These are phyloP conservation scores for Poeciliopsis paucimaculata DNA, from an alignment of 2,797 vertebrate species.

Conservation along the genomic window DNA sequence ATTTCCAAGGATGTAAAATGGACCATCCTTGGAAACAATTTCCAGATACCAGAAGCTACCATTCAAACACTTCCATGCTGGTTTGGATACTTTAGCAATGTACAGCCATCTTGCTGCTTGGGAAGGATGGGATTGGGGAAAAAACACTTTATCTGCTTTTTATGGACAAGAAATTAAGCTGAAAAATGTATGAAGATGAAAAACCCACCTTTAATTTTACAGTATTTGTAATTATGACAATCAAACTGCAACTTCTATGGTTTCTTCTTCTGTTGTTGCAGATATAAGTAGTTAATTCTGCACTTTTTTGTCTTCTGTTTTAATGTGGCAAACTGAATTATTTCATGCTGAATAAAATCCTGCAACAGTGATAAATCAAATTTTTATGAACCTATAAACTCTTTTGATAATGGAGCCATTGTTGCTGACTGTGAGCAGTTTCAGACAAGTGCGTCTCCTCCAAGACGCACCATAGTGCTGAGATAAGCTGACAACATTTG, in stretches of 20 bases:
- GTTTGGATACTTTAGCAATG: not conserved
- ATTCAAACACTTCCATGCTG: not conserved
- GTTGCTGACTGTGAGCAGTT: not conserved
- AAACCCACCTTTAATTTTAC: not conserved
- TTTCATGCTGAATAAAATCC: not conserved
- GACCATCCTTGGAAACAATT: not conserved
- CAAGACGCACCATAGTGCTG: not conserved
- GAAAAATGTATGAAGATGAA: not conserved
- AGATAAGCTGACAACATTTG: not conserved
- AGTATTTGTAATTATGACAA: not conserved
- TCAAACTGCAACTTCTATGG: not conserved
- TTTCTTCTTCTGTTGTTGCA: not conserved
- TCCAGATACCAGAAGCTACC: not conserved
- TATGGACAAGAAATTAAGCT: not conserved
- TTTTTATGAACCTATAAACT: conserved; percentile 1
- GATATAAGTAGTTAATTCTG: not conserved
- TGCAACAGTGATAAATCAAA: not conserved
- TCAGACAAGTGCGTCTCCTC: not conserved
- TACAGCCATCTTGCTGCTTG: not conserved
- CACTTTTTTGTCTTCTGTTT: not conserved
- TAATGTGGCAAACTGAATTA: not conserved
- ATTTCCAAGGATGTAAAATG: too few species aligned
- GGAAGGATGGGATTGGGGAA: not conserved
- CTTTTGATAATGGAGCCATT: not conserved
- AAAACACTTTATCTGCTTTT: not conserved